A percentile compares a stretch with the other conserved stretches of the same genome.
Evolutionary conservation across 2,113 vertebrate genomes (phyloP).

Genomic region (Physeter macrocephalus): DNA sequence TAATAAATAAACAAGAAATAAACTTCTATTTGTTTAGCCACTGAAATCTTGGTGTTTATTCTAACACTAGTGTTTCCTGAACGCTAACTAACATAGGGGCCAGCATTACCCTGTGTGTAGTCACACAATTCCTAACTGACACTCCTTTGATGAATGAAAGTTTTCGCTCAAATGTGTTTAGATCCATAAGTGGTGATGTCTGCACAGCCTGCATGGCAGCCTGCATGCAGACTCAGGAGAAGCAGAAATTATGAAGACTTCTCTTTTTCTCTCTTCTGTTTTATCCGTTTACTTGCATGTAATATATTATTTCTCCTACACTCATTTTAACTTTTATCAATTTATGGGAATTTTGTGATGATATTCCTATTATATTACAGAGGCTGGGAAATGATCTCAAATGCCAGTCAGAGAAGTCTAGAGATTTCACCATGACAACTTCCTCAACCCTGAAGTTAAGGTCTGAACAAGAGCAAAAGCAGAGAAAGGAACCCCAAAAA

Average conservation of each 20-base stretch:
- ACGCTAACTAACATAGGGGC: neutral
- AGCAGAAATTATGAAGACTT: neutral
- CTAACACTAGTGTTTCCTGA: neutral
- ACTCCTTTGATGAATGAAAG: neutral
- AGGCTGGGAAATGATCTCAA: neutral
- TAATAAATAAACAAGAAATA: slow-evolving; percentile 4
- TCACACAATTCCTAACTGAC: neutral
- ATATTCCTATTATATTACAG: neutral
- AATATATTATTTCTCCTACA: neutral
- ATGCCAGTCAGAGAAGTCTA: neutral
- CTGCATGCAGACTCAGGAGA: neutral
- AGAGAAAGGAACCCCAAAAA: neutral
- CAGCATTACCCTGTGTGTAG: neutral
- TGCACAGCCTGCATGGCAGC: neutral
- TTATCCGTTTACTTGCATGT: neutral
- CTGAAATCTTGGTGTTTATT: neutral
- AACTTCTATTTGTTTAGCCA: neutral
- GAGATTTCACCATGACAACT: neutral
- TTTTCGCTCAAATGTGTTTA: neutral
- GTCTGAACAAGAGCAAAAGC: neutral
- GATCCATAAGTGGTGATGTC: neutral
- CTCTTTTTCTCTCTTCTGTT: neutral
- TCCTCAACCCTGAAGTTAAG: neutral
- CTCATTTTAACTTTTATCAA: neutral
- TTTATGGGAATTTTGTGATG: neutral